These are phyloP conservation scores for Melolontha melolontha DNA, from an alignment of 2,888 invertebrate species.

Conservation along the genomic window DNA sequence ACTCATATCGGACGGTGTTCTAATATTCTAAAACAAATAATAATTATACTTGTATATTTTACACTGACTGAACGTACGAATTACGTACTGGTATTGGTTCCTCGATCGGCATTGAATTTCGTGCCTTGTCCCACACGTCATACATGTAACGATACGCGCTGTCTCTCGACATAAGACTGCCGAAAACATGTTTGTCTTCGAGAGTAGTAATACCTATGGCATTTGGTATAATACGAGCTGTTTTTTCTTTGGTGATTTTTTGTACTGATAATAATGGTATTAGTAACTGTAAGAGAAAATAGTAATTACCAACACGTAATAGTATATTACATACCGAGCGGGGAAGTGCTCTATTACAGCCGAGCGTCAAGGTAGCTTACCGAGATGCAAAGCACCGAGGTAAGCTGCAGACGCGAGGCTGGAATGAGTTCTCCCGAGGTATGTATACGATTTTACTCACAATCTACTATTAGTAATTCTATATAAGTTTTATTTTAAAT, in stretches of 20 bases:
- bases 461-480: too few relatives aligned
- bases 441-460: too few relatives aligned
- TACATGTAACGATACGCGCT: conserved; percentile 89
- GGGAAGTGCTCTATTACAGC: too few relatives aligned
- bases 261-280: conserved; percentile 89
- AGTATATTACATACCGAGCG: too few relatives aligned
- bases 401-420: too few relatives aligned
- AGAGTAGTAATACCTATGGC: conserved; percentile 86
- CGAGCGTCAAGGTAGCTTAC: too few relatives aligned
- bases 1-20: conserved; percentile 50
- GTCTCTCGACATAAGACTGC: conserved; percentile 89
- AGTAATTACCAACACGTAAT: too few relatives aligned
- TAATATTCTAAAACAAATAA: conserved; percentile 39
- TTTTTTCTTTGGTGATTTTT: conserved; percentile 92
- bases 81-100: conserved; percentile 42
- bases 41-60: background rate
- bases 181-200: conserved; percentile 89
- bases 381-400: too few relatives aligned
- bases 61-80: background rate
- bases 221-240: conserved; percentile 93
- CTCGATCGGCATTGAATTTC: conserved; percentile 54
- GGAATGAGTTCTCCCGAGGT: too few relatives aligned
- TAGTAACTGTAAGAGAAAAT: conserved; percentile 73
- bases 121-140: conserved; percentile 82
- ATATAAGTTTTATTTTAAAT: too few relatives aligned